Percentiles rank a stretch among this genome's conserved stretches.
phyloP scores from a whole-genome alignment of 2,113 vertebrate genomes.

The Rhea americana region DNA sequence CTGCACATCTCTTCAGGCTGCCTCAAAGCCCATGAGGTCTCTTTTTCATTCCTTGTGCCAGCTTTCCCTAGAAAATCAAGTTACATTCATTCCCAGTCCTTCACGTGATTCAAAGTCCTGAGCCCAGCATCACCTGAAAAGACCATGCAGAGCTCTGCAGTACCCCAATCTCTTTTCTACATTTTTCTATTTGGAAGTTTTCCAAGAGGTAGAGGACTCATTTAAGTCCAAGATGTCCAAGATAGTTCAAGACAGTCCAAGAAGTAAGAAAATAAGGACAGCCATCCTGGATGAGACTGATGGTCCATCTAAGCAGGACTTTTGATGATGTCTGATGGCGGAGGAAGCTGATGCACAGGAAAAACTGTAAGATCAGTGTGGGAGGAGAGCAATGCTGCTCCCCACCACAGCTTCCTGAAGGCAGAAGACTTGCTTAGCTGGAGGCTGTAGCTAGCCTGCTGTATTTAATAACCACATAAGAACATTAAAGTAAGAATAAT shows the following conservation, averaged over 20 bases:
- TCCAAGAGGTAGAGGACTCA: not conserved
- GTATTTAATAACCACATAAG: not conserved
- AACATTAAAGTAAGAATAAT: not conserved
- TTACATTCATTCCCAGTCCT: not conserved
- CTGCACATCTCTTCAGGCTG: not conserved
- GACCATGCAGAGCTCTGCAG: rapidly evolving
- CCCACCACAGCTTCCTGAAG: not conserved
- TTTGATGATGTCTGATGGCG: not conserved
- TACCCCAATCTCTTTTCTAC: not conserved
- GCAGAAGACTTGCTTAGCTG: not conserved
- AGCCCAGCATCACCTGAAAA: not conserved
- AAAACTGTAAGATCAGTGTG: rapidly evolving
- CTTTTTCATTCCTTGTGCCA: not conserved
- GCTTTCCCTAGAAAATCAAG: not conserved
- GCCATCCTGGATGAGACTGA: not conserved
- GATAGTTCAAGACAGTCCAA: not conserved
- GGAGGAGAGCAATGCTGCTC: rapidly evolving
- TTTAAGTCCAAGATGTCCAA: not conserved
- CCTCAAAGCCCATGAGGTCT: not conserved
- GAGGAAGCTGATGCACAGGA: not conserved
- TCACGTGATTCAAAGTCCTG: not conserved
- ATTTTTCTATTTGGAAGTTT: not conserved
- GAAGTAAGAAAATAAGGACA: not conserved
- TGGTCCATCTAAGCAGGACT: not conserved
- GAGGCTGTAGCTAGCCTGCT: not conserved